Evolutionary conservation across 2,113 vertebrate genomes (phyloP).

Genomic region (Melierax canorus): DNA sequence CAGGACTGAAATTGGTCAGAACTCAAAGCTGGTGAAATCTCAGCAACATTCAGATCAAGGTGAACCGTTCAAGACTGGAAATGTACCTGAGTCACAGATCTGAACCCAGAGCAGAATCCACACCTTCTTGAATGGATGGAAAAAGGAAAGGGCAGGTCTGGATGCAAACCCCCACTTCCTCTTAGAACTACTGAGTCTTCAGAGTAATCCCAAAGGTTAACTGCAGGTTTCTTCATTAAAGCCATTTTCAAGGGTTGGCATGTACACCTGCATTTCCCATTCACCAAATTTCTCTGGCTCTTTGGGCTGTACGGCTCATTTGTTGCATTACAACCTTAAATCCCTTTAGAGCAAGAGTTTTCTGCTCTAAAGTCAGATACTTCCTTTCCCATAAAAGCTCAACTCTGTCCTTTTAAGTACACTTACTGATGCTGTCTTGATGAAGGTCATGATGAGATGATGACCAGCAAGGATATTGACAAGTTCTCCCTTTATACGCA

Average conservation of each 20-base stretch:
- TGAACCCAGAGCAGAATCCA: neutral
- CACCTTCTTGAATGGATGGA: neutral
- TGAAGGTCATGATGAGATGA: slow-evolving; percentile 79
- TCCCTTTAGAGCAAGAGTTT: neutral
- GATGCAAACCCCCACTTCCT: neutral
- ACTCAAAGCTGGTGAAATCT: neutral
- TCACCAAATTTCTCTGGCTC: neutral
- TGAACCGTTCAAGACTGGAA: neutral
- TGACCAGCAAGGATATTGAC: slow-evolving; percentile 79
- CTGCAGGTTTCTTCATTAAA: neutral
- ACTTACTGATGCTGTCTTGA: slow-evolving; percentile 77
- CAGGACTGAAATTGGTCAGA: neutral
- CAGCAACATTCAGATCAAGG: neutral
- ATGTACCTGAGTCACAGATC: neutral
- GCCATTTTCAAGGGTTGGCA: neutral
- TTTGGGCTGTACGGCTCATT: neutral
- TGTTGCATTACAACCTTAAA: neutral
- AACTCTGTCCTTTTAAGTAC: slow-evolving; percentile 54
- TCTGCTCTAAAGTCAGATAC: neutral
- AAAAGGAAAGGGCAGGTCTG: neutral
- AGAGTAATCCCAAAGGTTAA: neutral
- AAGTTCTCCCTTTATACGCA: slow-evolving; percentile 80
- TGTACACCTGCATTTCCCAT: neutral
- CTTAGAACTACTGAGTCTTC: neutral
- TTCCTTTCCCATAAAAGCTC: neutral